These are phyloP conservation scores for Chloroceryle inda DNA, from an alignment of 2,797 vertebrate genomes.

Conservation along the genomic window DNA sequence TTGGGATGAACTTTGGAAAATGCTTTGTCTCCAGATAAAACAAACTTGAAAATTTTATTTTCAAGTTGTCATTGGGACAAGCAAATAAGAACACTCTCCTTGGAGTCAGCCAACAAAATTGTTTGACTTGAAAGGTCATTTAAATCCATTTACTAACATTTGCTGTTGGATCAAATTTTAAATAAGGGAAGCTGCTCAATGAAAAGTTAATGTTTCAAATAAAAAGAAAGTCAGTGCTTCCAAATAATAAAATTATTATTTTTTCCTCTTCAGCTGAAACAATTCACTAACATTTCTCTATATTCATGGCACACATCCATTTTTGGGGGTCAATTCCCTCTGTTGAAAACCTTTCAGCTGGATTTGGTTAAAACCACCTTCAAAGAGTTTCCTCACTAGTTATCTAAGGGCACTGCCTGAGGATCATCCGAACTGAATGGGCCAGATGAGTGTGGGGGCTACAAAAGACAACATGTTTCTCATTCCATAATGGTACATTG, in stretches of 20 bases:
- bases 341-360: not conserved
- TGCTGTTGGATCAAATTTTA: not conserved
- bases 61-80: not conserved
- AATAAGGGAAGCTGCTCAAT: not conserved
- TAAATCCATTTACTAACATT: not conserved
- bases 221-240: not conserved
- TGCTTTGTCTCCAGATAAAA: not conserved
- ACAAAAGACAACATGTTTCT: not conserved
- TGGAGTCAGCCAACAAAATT: not conserved
- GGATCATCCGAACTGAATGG: not conserved
- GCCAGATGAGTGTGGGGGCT: fast-evolving
- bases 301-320: not conserved
- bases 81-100: not conserved
- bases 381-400: not conserved
- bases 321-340: not conserved
- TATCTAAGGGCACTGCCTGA: not conserved
- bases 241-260: not conserved
- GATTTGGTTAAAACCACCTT: not conserved
- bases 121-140: conserved; percentile 14
- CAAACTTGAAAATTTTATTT: not conserved
- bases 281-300: not conserved
- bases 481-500: not conserved
- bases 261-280: not conserved
- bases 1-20: not conserved
- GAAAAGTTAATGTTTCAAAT: not conserved